These are phyloP conservation scores for Adoxophyes honmai DNA, from an alignment of 1,140 invertebrate genomes.

Conservation along the genomic window DNA sequence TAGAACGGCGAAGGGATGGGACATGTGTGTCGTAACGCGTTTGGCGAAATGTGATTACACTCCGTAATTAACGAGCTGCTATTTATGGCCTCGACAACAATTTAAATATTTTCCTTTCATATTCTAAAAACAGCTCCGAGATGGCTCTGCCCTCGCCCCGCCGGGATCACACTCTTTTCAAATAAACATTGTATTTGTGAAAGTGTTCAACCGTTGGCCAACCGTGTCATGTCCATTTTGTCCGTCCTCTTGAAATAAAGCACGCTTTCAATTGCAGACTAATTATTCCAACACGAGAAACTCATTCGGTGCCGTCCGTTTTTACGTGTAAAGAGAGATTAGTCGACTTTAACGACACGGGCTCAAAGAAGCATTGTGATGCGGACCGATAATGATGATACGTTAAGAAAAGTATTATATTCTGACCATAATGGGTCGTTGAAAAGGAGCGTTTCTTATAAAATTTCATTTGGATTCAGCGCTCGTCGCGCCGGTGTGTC, in stretches of 20 bases:
- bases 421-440: slow-evolving; percentile 55
- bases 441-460: slow-evolving; percentile 68
- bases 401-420: slow-evolving; percentile 71
- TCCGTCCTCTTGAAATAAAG: slow-evolving; percentile 70
- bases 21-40: slow-evolving; percentile 74
- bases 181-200: slow-evolving; percentile 68
- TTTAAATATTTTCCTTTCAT: slow-evolving; percentile 59
- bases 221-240: slow-evolving; percentile 65
- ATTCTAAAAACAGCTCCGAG: slow-evolving; percentile 27
- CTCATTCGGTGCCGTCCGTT: slow-evolving; percentile 67
- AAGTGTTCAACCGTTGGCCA: slow-evolving; percentile 71
- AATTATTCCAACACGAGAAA: slow-evolving; percentile 75
- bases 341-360: slow-evolving; percentile 65
- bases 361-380: slow-evolving; percentile 63
- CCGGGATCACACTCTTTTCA: slow-evolving; percentile 52
- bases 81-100: slow-evolving; percentile 57
- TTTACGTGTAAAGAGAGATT: slow-evolving; percentile 75
- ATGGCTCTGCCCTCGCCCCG: background rate
- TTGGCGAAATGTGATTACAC: slow-evolving; percentile 76
- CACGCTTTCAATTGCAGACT: slow-evolving; percentile 75
- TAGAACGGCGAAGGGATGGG: slow-evolving; percentile 75
- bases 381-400: slow-evolving; percentile 68
- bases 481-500: slow-evolving; percentile 54
- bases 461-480: slow-evolving; percentile 73
- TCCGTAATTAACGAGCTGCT: slow-evolving; percentile 70